A percentile compares a stretch with the other conserved stretches of the same genome.
These are phyloP conservation scores for Linyphia triangularis DNA, from an alignment of 2,888 invertebrate genomes.

Conservation along the genomic window DNA sequence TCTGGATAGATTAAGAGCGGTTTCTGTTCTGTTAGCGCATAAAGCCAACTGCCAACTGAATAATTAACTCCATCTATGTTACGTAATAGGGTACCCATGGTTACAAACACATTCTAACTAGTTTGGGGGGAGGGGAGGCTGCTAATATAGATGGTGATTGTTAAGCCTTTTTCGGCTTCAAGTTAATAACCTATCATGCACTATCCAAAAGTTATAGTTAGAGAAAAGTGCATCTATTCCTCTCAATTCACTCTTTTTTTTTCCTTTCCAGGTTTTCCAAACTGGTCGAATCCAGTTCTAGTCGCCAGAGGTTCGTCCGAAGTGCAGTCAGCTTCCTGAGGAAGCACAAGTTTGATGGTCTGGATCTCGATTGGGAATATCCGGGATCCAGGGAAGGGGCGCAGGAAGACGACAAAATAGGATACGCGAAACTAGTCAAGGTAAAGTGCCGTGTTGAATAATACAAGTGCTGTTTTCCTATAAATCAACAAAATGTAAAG, in stretches of 20 bases:
- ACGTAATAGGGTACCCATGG: no score
- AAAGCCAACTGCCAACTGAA: no score
- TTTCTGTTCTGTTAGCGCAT: no score
- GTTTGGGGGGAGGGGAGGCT: no score
- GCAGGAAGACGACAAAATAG: constrained; percentile 88
- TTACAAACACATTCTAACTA: no score
- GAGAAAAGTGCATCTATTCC: neutral
- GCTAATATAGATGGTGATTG: no score
- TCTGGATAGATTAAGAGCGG: neutral
- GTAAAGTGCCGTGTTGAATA: no score
- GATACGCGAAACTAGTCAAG: constrained; percentile 92
- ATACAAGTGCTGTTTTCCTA: no score
- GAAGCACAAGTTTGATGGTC: constrained; percentile 94
- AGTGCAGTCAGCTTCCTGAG: constrained; percentile 85
- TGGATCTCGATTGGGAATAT: constrained; percentile 89
- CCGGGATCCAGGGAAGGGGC: constrained; percentile 89
- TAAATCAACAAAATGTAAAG: no score
- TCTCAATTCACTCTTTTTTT: neutral
- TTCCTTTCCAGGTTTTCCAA: constrained; percentile 85
- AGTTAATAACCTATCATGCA: no score
- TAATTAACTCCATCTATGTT: neutral
- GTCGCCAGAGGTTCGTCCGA: constrained; percentile 86
- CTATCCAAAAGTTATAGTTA: no score
- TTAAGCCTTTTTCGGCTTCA: no score
- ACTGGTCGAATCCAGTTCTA: constrained; percentile 89